Conservation (phyloP, 1,140 invertebrate species). For the Pemphigus obesinymphae region DNA sequence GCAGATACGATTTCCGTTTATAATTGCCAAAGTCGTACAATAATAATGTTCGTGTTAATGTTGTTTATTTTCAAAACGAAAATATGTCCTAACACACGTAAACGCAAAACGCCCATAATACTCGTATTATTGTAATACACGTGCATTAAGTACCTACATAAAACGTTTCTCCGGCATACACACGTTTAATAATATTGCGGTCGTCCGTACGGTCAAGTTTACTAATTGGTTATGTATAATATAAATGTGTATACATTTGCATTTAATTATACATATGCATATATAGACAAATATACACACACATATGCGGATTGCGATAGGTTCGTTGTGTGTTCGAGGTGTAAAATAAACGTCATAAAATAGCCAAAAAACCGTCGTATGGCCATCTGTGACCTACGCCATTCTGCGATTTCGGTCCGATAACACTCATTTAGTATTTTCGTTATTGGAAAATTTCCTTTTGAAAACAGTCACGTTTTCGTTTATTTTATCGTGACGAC, state of each 20-base stretch:
- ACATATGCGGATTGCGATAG: neutral
- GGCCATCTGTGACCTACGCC: neutral
- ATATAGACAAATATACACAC: neutral
- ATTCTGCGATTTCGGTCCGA: too few species aligned
- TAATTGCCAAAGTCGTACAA: neutral
- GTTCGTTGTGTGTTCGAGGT: neutral
- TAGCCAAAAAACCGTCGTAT: neutral
- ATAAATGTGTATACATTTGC: too few species aligned
- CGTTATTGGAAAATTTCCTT: too few species aligned
- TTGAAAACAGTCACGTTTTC: too few species aligned
- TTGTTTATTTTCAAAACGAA: neutral
- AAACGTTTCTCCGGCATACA: neutral
- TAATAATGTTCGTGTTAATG: too few species aligned
- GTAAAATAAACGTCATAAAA: neutral
- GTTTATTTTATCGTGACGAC: too few species aligned
- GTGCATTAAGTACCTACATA: neutral
- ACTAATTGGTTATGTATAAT: neutral
- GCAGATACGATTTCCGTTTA: neutral
- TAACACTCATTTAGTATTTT: too few species aligned
- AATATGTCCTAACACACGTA: neutral
- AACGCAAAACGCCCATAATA: neutral
- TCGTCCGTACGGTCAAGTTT: neutral
- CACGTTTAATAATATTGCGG: neutral
- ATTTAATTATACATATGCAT: neutral
- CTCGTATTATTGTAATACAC: neutral